Evolutionary conservation across 92 coral and sea anemone species (phyloP).

Genomic region (Metridium senile): DNA sequence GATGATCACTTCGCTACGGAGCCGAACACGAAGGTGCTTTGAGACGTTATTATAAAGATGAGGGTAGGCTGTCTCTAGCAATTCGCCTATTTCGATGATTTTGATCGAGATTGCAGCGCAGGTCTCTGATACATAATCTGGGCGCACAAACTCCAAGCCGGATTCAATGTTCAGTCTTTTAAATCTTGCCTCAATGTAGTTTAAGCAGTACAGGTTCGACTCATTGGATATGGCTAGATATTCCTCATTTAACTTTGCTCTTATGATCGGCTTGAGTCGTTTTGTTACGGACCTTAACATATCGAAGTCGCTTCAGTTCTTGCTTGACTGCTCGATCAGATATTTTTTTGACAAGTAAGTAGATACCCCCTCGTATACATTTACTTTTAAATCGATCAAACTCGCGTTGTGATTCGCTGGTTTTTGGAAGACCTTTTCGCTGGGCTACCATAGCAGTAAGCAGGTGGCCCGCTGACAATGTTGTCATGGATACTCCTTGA

Average conservation of each 20-base stretch:
- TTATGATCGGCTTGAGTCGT: slow-evolving; percentile 76
- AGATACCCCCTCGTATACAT: slow-evolving; percentile 16
- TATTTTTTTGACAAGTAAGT: neutral
- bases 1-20: slow-evolving; percentile 89
- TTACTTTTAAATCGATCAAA: neutral
- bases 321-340: neutral
- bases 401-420: slow-evolving; percentile 15
- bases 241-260: slow-evolving; percentile 82
- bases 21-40: slow-evolving; percentile 75
- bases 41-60: slow-evolving; percentile 82
- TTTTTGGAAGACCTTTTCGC: neutral
- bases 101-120: slow-evolving; percentile 60
- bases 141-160: slow-evolving; percentile 76
- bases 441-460: neutral
- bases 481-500: slow-evolving; percentile 2
- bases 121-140: slow-evolving; percentile 63
- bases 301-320: neutral
- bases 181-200: slow-evolving; percentile 82
- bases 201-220: slow-evolving; percentile 78
- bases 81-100: slow-evolving; percentile 83
- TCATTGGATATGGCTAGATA: slow-evolving; percentile 81
- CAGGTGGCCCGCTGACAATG: slow-evolving; percentile 9
- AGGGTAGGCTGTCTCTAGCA: slow-evolving; percentile 87
- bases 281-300: slow-evolving; percentile 86
- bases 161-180: slow-evolving; percentile 79